Evolutionary conservation across 2,888 invertebrate species (phyloP), one percentile per base, ranked within the genome.

Genomic region (Drosophila multiciliata): DNA sequence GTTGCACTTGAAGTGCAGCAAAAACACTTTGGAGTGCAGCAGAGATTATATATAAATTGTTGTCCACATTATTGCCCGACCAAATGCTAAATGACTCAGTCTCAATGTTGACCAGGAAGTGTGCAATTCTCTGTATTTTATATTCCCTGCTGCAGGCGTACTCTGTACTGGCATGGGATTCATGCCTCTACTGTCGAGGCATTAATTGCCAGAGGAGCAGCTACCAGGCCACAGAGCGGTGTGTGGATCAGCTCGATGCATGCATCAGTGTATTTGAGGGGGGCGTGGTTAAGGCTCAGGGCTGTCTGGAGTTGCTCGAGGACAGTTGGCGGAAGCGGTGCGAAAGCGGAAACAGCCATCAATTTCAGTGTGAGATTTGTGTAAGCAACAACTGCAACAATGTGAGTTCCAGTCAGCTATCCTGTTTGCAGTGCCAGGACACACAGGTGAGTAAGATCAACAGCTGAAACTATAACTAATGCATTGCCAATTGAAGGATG

Each of bases 201-300:
- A 83, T 86, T 26, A 83, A 82, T 48, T 91, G 92, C 35, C 86
- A 86, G 53, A 75, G 87, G 12, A 81, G 61, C 12, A 81, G 63
- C 11, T 89, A 80, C 23, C 73, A 66, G 53, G 73, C 66, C 7
- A 74, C 75, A 6, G 87, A 80, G 54, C 64, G 77, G 0, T 91
- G 92, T 42, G 36, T 73, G 3, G 82, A 90, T 66, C 71, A 75
- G 26, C 49, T 91, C 58, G 91, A 91, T 70, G 70, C 80, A 11
- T 91, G 91, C 68, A 85, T 82, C 1, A 91, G 85, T 55, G 80
- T 92, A 4, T 91, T 90, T 26, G 60, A 85, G 5, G 76, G 57
- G 1, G 85, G 84, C 42, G 66, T 40, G 23, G 40, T 91, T 20
- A 55, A 69, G 57, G 87, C 84, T 3, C 90, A 91, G 54, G 91